These are phyloP conservation scores for Unio pictorum DNA, from an alignment of 2,888 invertebrate genomes.

Conservation along the genomic window DNA sequence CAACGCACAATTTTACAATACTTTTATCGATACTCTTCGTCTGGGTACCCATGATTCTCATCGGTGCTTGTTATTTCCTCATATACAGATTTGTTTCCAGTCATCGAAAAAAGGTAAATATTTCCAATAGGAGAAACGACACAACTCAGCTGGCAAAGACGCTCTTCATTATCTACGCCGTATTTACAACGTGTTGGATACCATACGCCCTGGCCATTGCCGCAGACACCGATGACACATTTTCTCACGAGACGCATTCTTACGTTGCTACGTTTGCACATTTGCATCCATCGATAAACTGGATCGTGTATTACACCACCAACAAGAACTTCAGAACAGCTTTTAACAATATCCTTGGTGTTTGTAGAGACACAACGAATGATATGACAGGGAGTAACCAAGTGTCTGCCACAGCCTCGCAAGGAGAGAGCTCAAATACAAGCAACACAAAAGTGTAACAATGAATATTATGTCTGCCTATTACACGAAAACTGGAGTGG, in stretches of 20 bases:
- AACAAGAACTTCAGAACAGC: constrained; percentile 32
- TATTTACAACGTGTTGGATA: constrained; percentile 38
- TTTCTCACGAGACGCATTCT: constrained; percentile 31
- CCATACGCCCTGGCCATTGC: constrained; percentile 37
- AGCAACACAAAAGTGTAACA: no score
- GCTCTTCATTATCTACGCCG: constrained; percentile 28
- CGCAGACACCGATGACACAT: constrained; percentile 25
- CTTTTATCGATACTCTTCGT: constrained; percentile 34
- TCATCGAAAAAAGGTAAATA: constrained; percentile 5
- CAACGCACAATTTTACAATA: constrained; percentile 40
- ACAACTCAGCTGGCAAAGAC: constrained; percentile 28
- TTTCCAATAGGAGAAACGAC: not conserved
- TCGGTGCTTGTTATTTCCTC: constrained; percentile 25
- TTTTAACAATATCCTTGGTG: constrained; percentile 14
- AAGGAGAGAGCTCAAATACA: no score
- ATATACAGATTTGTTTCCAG: constrained; percentile 18
- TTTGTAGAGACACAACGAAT: not conserved
- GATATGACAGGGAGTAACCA: no score
- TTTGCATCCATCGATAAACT: constrained; percentile 42
- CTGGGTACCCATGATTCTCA: constrained; percentile 25
- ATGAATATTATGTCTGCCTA: no score
- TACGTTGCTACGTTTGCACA: constrained; percentile 38
- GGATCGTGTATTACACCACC: constrained; percentile 34
- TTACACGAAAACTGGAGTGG: no score
- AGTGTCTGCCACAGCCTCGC: no score